Evolutionary conservation across 2,113 vertebrate genomes (phyloP).

Genomic region (Nothoprocta pentlandii): DNA sequence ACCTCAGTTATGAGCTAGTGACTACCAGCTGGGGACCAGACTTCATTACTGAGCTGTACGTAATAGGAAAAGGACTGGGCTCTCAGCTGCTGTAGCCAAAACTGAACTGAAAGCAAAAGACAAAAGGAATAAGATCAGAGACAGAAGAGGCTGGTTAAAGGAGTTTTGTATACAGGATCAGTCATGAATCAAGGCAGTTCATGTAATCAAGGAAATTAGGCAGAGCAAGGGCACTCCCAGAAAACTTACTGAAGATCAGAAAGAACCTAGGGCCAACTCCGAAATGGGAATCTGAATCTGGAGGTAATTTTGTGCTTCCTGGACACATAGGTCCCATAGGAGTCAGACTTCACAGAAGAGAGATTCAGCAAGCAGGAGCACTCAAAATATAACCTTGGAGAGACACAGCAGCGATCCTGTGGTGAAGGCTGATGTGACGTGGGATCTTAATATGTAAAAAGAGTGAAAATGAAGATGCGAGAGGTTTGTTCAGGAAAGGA

Average conservation of each 20-base stretch:
- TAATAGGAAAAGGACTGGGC: neutral
- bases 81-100: fast-evolving
- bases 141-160: neutral
- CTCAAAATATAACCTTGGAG: neutral
- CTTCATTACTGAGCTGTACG: neutral
- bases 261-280: neutral
- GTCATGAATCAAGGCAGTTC: neutral
- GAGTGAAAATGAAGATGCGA: neutral
- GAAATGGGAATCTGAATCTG: neutral
- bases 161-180: neutral
- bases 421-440: neutral
- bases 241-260: neutral
- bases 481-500: neutral
- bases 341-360: neutral
- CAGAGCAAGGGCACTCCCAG: neutral
- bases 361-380: neutral
- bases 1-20: neutral
- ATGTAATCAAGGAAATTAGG: neutral
- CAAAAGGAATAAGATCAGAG: neutral
- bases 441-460: neutral
- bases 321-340: neutral
- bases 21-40: neutral
- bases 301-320: neutral
- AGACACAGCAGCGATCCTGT: fast-evolving
- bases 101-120: neutral